Percentiles rank a stretch among this genome's conserved stretches.
Conservation (phyloP, 1,140 invertebrate genomes). For the Panagrolaimus sp. region DNA sequence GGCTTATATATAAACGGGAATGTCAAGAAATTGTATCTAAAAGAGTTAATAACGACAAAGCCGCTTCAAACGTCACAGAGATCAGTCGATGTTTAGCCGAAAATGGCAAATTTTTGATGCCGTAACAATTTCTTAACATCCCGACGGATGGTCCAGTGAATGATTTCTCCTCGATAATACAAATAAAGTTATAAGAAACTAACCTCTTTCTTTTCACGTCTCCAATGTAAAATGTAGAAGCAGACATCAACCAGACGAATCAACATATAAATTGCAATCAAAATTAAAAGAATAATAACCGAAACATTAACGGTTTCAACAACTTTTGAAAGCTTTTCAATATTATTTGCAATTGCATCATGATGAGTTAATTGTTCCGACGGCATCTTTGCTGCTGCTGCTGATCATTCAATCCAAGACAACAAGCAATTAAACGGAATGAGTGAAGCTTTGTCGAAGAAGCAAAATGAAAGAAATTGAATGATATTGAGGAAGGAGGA, state of each 20-base stretch:
- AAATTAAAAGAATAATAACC: neutral
- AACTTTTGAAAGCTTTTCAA: neutral
- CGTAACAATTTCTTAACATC: too few species aligned
- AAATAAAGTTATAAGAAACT: too few species aligned
- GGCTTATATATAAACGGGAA: too few species aligned
- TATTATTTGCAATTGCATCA: neutral
- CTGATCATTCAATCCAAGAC: neutral
- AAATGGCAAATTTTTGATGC: too few species aligned
- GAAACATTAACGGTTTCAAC: neutral
- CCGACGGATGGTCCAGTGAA: too few species aligned
- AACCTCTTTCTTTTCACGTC: neutral
- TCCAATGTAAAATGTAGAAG: constrained; percentile 4
- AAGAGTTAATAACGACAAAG: too few species aligned
- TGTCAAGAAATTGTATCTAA: too few species aligned
- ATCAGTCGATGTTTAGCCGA: too few species aligned
- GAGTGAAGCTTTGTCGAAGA: neutral
- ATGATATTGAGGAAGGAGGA: neutral
- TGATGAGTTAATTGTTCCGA: neutral
- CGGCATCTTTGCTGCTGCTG: neutral
- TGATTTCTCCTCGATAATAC: too few species aligned
- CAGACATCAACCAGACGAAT: neutral
- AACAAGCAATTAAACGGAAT: neutral
- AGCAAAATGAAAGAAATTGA: neutral
- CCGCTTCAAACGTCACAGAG: too few species aligned
- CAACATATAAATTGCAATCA: neutral